Conservation (phyloP, 2,797 vertebrate genomes). For the Tachyglossus aculeatus region DNA sequence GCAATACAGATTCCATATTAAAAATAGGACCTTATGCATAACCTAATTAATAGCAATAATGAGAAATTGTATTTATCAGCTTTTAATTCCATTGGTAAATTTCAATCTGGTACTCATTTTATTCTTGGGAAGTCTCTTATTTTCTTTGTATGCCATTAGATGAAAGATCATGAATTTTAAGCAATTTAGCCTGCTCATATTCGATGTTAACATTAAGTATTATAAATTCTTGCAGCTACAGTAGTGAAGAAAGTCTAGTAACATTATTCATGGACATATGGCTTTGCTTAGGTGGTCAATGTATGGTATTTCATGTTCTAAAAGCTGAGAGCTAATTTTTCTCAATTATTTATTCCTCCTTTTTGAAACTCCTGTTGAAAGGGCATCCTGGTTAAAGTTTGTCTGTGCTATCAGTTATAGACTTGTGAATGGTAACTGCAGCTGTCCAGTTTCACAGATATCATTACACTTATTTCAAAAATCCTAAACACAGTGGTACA, state of each 20-base stretch:
- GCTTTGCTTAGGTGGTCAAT: too few species aligned
- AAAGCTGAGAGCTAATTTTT: slow-evolving; percentile 1
- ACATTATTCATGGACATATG: too few species aligned
- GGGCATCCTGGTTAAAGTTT: background rate
- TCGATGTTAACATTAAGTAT: background rate
- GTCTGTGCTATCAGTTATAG: slow-evolving; percentile 9
- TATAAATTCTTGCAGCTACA: background rate
- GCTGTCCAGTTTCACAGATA: slow-evolving; percentile 28
- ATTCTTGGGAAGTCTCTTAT: slow-evolving; percentile 35
- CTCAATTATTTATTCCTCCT: too few species aligned
- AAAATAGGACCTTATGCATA: slow-evolving; percentile 6
- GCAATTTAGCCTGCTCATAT: background rate
- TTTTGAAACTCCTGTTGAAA: too few species aligned
- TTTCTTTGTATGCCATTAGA: background rate
- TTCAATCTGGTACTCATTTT: slow-evolving; percentile 43
- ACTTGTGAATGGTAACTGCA: slow-evolving; percentile 25
- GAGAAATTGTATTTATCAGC: slow-evolving; percentile 42
- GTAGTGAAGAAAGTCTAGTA: background rate
- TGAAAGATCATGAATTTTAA: slow-evolving; percentile 25
- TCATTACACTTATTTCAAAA: slow-evolving; percentile 23
- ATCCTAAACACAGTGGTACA: slow-evolving; percentile 3
- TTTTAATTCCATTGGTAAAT: slow-evolving; percentile 32
- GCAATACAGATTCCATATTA: slow-evolving; percentile 2
- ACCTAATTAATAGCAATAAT: slow-evolving; percentile 36
- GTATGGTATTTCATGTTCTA: slow-evolving; percentile 17